phyloP scores from a whole-genome alignment of 2,797 vertebrate genomes.

The Poeciliopsis infans region DNA sequence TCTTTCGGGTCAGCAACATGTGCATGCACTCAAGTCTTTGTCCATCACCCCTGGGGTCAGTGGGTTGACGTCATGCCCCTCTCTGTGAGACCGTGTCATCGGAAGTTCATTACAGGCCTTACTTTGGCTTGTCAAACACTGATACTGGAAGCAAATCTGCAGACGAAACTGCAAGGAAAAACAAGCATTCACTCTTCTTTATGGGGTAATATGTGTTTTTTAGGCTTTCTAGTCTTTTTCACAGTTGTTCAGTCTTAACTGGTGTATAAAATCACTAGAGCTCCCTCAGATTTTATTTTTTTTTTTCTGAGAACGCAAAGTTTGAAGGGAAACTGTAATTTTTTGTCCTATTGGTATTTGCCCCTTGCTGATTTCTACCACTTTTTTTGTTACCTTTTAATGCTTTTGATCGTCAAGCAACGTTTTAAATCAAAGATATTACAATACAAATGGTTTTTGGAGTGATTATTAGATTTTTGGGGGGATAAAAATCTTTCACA shows the following conservation, averaged over 20 bases:
- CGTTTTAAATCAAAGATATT: neutral
- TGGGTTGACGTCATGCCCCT: conserved; percentile 69
- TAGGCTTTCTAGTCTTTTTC: neutral
- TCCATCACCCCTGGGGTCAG: conserved; percentile 51
- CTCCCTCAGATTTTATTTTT: conserved; percentile 26
- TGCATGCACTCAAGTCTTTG: conserved; percentile 65
- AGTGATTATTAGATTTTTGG: neutral
- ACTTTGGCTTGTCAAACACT: conserved; percentile 34
- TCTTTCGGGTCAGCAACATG: conserved; percentile 55
- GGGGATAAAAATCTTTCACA: neutral
- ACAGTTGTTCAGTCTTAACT: conserved; percentile 24
- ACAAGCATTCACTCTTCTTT: conserved; percentile 31
- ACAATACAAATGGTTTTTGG: neutral
- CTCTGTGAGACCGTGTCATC: conserved; percentile 56
- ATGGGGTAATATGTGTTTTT: conserved; percentile 17
- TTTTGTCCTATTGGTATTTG: neutral
- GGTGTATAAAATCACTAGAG: conserved; percentile 44
- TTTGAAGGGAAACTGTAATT: conserved; percentile 17
- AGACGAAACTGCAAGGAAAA: conserved; percentile 55
- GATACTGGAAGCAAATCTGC: conserved; percentile 42
- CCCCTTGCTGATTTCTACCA: neutral
- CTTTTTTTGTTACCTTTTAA: neutral
- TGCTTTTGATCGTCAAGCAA: neutral
- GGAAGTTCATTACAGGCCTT: conserved; percentile 58
- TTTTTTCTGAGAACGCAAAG: conserved; percentile 40